A percentile compares a stretch with the other conserved stretches of the same genome.
These are phyloP conservation scores for Andrena trimmerana DNA, from an alignment of 2,888 invertebrate species.

Conservation along the genomic window DNA sequence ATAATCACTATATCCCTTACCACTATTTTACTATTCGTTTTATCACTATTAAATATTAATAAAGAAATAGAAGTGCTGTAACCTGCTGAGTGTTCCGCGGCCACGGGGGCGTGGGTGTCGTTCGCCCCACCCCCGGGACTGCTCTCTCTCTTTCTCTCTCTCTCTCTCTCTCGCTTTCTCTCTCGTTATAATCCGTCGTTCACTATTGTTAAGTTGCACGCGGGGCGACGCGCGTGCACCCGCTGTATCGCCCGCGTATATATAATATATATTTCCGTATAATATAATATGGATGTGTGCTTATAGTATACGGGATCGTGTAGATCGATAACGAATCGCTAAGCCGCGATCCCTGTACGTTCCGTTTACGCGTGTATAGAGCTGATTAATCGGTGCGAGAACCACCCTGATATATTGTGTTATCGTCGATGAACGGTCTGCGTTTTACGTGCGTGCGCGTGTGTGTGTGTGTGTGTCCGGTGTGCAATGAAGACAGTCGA, in stretches of 20 bases:
- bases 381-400: constrained; percentile 23
- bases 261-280: constrained; percentile 11
- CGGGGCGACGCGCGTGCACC: constrained; percentile 1
- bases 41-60: constrained; percentile 64
- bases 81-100: constrained; percentile 50
- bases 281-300: constrained; percentile 19
- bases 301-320: constrained; percentile 42
- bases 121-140: not conserved
- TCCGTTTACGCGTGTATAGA: constrained; percentile 13
- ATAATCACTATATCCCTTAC: constrained; percentile 60
- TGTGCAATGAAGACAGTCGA: constrained; percentile 5
- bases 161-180: too few relatives aligned
- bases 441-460: not conserved
- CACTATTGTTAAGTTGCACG: constrained; percentile 42
- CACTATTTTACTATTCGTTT: constrained; percentile 71
- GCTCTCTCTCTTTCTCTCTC: not conserved
- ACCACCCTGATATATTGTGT: constrained; percentile 9
- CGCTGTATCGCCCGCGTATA: constrained; percentile 6
- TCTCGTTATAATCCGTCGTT: constrained; percentile 24
- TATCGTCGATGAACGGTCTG: constrained; percentile 9
- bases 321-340: constrained; percentile 42
- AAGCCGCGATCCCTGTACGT: constrained; percentile 20
- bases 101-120: constrained; percentile 27
- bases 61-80: constrained; percentile 68
- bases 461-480: constrained; percentile 4